These are phyloP conservation scores for Tragelaphus eurycerus DNA, from an alignment of 2,797 vertebrate genomes.

Conservation along the genomic window DNA sequence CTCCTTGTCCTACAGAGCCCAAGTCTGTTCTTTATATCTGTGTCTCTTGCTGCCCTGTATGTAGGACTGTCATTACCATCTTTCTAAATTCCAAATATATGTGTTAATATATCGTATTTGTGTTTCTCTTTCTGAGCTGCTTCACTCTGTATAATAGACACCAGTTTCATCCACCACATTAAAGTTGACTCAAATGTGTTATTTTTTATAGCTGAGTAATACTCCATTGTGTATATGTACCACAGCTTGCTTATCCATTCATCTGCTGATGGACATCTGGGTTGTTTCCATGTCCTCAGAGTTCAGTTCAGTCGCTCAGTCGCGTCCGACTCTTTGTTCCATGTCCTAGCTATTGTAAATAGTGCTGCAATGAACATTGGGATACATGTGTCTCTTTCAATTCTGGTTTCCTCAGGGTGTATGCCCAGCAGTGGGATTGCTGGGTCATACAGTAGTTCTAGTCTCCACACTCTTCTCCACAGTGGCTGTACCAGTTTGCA, in stretches of 20 bases:
- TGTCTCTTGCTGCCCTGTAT: not conserved
- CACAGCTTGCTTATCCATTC: not conserved
- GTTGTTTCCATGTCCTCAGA: not conserved
- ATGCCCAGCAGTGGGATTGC: not conserved
- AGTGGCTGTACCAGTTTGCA: not conserved
- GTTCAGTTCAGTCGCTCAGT: no score
- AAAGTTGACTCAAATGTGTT: not conserved
- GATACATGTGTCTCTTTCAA: not conserved
- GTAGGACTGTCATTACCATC: not conserved
- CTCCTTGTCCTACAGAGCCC: not conserved
- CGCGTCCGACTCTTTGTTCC: not conserved
- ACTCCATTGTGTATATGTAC: not conserved
- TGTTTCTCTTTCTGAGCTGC: not conserved
- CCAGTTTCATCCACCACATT: not conserved
- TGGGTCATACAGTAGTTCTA: not conserved
- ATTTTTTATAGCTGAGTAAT: not conserved
- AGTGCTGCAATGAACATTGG: not conserved
- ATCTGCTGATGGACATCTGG: not conserved
- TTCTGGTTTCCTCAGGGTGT: not conserved
- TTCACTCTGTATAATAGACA: not conserved
- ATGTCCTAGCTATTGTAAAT: not conserved
- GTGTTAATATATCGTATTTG: not conserved
- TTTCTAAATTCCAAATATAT: not conserved
- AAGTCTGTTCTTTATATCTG: not conserved
- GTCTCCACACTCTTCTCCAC: not conserved